phyloP scores from a whole-genome alignment of 53 echinoderm and acorn worm species.

The Mesocentrotus franciscanus region DNA sequence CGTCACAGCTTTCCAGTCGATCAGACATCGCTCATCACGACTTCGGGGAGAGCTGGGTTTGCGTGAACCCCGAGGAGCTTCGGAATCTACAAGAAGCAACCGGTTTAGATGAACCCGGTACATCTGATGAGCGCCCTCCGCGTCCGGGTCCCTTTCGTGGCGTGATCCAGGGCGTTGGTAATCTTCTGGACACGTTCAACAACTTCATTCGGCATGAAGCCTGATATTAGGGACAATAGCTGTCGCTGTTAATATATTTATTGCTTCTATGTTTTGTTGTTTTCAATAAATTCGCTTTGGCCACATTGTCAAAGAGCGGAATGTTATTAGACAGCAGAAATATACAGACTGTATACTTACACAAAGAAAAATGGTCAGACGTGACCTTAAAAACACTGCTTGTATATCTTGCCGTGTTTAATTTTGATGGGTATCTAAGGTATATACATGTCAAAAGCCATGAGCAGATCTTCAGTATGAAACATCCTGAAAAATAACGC shows the following conservation, averaged over 20 bases:
- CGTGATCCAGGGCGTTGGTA: background rate
- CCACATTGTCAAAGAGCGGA: background rate
- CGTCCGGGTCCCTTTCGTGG: slow-evolving; percentile 3
- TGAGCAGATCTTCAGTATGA: background rate
- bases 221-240: background rate
- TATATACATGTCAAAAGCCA: background rate
- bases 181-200: slow-evolving; percentile 21
- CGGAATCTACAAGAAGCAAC: background rate
- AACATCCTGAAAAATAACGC: background rate
- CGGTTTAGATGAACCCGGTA: background rate
- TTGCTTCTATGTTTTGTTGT: background rate
- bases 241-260: background rate
- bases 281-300: background rate
- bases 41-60: slow-evolving; percentile 53
- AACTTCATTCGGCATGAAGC: slow-evolving; percentile 40
- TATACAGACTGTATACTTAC: background rate
- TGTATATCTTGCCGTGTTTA: background rate
- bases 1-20: slow-evolving; percentile 34
- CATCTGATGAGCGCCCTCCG: background rate
- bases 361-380: background rate
- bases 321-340: background rate
- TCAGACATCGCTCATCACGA: slow-evolving; percentile 34
- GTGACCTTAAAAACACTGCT: background rate
- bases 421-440: background rate
- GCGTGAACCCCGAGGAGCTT: slow-evolving; percentile 31